Conservation (phyloP, 2,797 vertebrate genomes). For the Pygocentrus nattereri region DNA sequence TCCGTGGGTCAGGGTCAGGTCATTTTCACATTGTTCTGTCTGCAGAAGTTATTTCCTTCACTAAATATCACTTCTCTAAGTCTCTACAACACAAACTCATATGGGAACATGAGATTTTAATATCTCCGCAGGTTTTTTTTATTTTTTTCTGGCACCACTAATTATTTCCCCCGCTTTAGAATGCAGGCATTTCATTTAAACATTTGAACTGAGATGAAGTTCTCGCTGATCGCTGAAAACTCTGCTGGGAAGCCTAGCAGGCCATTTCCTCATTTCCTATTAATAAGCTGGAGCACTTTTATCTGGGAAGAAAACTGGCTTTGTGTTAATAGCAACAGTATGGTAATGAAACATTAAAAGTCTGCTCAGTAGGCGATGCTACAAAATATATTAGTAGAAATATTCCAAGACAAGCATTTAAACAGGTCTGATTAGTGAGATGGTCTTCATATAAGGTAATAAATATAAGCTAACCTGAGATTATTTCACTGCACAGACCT, state of each 20-base stretch:
- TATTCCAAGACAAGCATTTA: conserved; percentile 28
- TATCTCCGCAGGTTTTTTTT: conserved; percentile 61
- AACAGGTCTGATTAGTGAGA: conserved; percentile 35
- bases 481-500: too few relatives aligned
- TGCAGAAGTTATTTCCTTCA: conserved; percentile 19
- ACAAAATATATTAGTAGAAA: background rate
- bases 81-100: conserved; percentile 60
- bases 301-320: conserved; percentile 70
- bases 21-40: background rate
- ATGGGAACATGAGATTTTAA: conserved; percentile 62
- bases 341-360: conserved; percentile 72
- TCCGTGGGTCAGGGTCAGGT: background rate
- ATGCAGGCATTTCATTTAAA: conserved; percentile 75
- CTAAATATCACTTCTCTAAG: conserved; percentile 29
- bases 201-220: conserved; percentile 68
- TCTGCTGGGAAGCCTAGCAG: conserved; percentile 72
- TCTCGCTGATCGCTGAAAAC: conserved; percentile 65
- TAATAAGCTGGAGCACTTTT: conserved; percentile 77
- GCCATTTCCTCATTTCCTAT: conserved; percentile 74
- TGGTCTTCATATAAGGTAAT: too few relatives aligned
- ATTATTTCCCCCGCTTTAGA: conserved; percentile 71
- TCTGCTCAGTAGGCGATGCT: conserved; percentile 44
- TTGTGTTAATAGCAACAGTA: conserved; percentile 67
- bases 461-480: too few relatives aligned
- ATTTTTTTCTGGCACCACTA: conserved; percentile 54